A percentile compares a stretch with the other conserved stretches of the same genome.
These are phyloP conservation scores for Fulmarus glacialis DNA, from an alignment of 2,113 vertebrate genomes.

Conservation along the genomic window DNA sequence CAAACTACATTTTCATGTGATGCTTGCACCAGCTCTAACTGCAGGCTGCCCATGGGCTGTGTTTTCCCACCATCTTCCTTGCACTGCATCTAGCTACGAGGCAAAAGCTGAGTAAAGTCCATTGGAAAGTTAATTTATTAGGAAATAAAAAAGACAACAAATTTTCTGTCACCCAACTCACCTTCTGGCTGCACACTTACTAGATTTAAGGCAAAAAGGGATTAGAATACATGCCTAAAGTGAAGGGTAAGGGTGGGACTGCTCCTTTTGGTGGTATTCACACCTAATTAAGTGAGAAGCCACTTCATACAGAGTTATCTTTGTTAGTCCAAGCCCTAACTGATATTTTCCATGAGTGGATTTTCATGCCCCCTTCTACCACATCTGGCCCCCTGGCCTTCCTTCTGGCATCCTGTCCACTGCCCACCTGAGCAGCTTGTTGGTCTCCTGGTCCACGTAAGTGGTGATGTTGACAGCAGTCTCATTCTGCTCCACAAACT, in stretches of 20 bases:
- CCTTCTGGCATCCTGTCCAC: background rate
- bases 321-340: background rate
- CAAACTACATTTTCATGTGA: background rate
- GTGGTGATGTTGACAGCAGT: conserved; percentile 90
- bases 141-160: background rate
- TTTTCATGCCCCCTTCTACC: background rate
- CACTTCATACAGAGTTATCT: background rate
- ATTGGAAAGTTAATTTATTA: background rate
- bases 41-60: background rate
- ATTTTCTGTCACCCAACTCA: background rate
- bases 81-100: background rate
- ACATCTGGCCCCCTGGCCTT: background rate
- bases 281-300: background rate
- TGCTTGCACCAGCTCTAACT: background rate
- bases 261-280: background rate
- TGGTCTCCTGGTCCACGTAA: conserved; percentile 92
- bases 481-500: conserved; percentile 96
- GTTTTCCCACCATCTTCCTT: background rate
- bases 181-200: background rate
- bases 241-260: background rate
- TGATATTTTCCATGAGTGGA: background rate
- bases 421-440: conserved; percentile 90
- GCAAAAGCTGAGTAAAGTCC: background rate
- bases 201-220: background rate
- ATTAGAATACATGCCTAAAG: fast-evolving